phyloP scores from a whole-genome alignment of 2,797 vertebrate genomes.

The Pseudopleuronectes americanus region DNA sequence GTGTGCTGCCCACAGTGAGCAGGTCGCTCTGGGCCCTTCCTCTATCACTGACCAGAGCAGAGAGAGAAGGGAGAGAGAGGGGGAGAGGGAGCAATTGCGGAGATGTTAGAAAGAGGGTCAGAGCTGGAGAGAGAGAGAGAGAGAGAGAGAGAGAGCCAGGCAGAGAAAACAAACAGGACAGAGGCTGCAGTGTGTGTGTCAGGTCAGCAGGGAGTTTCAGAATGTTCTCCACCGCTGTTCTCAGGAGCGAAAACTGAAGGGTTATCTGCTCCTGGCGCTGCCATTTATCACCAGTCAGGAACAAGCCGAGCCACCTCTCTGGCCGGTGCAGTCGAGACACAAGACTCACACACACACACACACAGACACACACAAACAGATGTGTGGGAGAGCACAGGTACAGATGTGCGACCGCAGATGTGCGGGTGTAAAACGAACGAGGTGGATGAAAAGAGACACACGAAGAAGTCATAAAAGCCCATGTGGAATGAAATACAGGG shows the following conservation, averaged over 20 bases:
- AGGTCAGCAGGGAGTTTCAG: constrained; percentile 98
- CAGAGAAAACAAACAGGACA: constrained; percentile 98
- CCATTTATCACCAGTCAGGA: constrained; percentile 94
- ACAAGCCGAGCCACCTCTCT: constrained; percentile 66
- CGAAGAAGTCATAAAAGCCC: constrained; percentile 65
- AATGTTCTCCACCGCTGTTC: constrained; percentile 96
- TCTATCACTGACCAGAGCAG: constrained; percentile 94
- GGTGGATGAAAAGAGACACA: constrained; percentile 57
- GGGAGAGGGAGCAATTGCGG: constrained; percentile 54
- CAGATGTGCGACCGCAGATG: constrained; percentile 58
- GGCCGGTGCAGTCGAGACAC: constrained; percentile 32
- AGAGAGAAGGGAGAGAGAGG: constrained; percentile 29
- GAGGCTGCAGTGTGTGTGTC: constrained; percentile 93
- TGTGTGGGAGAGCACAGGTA: constrained; percentile 46
- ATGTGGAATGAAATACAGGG: constrained; percentile 64
- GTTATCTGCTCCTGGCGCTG: constrained; percentile 97
- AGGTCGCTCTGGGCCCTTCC: constrained; percentile 92
- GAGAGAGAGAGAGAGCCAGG: constrained; percentile 87
- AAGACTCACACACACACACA: constrained; percentile 22
- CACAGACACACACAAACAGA: constrained; percentile 45
- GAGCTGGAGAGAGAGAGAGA: constrained; percentile 62
- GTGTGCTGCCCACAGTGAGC: constrained; percentile 91
- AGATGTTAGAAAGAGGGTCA: constrained; percentile 62
- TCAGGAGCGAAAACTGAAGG: constrained; percentile 87
- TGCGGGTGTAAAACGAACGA: constrained; percentile 43